phyloP scores from a whole-genome alignment of 1,140 invertebrate genomes.

The Steinernema feltiae region DNA sequence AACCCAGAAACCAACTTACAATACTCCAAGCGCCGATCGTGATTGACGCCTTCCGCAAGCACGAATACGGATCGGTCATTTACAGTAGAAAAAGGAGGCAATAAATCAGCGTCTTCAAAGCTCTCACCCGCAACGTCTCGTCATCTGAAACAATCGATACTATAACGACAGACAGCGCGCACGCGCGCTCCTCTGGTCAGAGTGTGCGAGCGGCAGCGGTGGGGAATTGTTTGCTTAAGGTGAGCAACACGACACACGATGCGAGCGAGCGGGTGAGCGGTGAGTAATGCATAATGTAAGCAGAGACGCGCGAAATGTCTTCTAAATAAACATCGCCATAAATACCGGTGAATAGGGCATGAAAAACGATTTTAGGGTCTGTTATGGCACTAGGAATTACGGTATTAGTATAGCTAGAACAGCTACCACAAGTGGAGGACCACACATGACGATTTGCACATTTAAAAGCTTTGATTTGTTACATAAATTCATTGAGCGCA shows the following conservation, averaged over 20 bases:
- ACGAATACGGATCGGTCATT: constrained; percentile 48
- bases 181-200: neutral
- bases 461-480: too few relatives aligned
- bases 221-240: neutral
- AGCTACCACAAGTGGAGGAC: too few relatives aligned
- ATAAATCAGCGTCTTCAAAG: neutral
- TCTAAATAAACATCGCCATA: neutral
- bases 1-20: constrained; percentile 43
- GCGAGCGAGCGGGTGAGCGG: too few relatives aligned
- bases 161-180: neutral
- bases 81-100: neutral
- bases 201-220: neutral
- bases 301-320: neutral
- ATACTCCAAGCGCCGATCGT: constrained; percentile 51
- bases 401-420: too few relatives aligned
- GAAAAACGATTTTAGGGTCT: too few relatives aligned
- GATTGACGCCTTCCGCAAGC: constrained; percentile 43
- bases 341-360: too few relatives aligned
- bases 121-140: neutral
- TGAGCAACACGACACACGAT: neutral
- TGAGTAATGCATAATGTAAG: neutral
- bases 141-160: neutral
- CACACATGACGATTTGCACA: too few relatives aligned
- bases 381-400: too few relatives aligned
- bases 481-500: too few relatives aligned